These are phyloP conservation scores for Lophius piscatorius DNA, from an alignment of 2,113 vertebrate genomes.

Conservation along the genomic window DNA sequence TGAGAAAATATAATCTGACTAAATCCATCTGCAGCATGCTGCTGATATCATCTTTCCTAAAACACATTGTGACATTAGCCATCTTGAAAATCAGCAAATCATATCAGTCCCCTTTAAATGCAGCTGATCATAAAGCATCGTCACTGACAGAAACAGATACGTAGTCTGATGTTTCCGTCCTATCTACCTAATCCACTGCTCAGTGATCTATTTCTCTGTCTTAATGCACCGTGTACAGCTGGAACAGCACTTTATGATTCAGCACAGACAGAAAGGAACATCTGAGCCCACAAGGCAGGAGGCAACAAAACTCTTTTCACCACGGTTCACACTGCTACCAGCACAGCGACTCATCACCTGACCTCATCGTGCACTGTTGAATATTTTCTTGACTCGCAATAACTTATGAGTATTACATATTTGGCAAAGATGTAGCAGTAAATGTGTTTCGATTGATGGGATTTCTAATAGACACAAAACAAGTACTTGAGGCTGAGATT, in stretches of 20 bases:
- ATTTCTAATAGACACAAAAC: too few relatives aligned
- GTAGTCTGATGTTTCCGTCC: neutral
- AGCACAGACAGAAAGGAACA: constrained; percentile 31
- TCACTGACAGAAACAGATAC: constrained; percentile 2
- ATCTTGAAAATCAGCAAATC: constrained; percentile 18
- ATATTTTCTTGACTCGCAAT: neutral
- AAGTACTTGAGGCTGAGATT: too few relatives aligned
- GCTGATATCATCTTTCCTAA: constrained; percentile 46
- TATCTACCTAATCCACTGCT: constrained; percentile 7
- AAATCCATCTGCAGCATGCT: constrained; percentile 4
- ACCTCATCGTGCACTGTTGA: neutral
- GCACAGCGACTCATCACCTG: constrained; percentile 34
- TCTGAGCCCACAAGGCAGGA: constrained; percentile 44
- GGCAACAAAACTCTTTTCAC: constrained; percentile 25
- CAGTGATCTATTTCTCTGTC: constrained; percentile 10
- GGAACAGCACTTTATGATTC: constrained; percentile 9
- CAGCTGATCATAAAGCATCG: neutral
- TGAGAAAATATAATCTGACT: constrained; percentile 29
- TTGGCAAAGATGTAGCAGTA: too few relatives aligned
- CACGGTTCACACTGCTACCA: neutral
- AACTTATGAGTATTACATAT: too few relatives aligned
- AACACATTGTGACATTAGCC: constrained; percentile 43
- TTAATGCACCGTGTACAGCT: neutral
- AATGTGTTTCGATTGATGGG: too few relatives aligned
- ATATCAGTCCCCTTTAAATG: neutral